Evolutionary conservation across 1,140 invertebrate genomes (phyloP).

Genomic region (Heliconius nattereri): DNA sequence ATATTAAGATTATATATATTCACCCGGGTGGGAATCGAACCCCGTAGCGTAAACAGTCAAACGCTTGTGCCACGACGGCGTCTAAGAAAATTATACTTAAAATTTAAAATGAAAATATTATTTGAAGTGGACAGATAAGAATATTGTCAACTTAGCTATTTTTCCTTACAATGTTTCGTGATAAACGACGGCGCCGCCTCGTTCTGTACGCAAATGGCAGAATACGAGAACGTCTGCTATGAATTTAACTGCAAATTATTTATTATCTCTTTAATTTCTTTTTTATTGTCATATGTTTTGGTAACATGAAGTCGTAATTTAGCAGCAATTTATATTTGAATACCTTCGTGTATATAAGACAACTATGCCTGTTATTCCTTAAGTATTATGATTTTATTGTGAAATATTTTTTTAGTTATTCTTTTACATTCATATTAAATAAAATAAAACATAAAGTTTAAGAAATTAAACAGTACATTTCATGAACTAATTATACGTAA

Average conservation of each 20-base stretch:
- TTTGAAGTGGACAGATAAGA: slow-evolving; percentile 15
- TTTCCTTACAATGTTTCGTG: slow-evolving; percentile 18
- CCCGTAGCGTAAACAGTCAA: too few relatives aligned
- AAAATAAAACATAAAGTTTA: too few relatives aligned
- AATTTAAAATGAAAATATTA: neutral
- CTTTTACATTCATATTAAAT: too few relatives aligned
- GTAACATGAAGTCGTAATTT: neutral
- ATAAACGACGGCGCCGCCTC: slow-evolving; percentile 22
- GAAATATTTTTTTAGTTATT: too few relatives aligned
- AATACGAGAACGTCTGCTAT: slow-evolving; percentile 2
- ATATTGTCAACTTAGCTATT: slow-evolving; percentile 15
- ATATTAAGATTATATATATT: too few relatives aligned
- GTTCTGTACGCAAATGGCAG: slow-evolving; percentile 14
- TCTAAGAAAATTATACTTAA: too few relatives aligned
- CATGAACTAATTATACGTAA: too few relatives aligned
- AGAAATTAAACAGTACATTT: too few relatives aligned
- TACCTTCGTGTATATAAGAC: neutral
- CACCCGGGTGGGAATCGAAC: too few relatives aligned
- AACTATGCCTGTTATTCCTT: too few relatives aligned
- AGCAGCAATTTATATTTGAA: neutral
- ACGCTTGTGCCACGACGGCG: too few relatives aligned
- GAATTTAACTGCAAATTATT: slow-evolving; percentile 7
- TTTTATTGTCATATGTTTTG: neutral
- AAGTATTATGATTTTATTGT: too few relatives aligned
- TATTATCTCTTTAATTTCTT: neutral